Evolutionary conservation across 1,140 invertebrate genomes (phyloP).

Genomic region (Gonatopus flavifemur): DNA sequence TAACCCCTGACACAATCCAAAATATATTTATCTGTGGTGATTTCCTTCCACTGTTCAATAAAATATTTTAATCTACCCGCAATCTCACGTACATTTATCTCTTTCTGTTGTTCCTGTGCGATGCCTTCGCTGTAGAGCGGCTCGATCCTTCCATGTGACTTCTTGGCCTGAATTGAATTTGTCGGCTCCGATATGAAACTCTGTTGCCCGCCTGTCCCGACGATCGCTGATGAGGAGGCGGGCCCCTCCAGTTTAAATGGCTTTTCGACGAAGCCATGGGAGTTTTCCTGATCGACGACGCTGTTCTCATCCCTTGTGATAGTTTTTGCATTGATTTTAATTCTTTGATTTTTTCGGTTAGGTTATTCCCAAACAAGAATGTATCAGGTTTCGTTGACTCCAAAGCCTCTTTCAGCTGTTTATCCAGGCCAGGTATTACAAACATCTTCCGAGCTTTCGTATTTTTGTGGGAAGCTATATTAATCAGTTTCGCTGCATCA

Average conservation of each 20-base stretch:
- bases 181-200: too few relatives aligned
- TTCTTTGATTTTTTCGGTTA: slow-evolving; percentile 24
- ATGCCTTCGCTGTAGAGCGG: not conserved
- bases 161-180: slow-evolving; percentile 1
- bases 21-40: slow-evolving; percentile 17
- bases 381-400: slow-evolving; percentile 15
- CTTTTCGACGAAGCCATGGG: not conserved
- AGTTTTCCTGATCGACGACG: not conserved
- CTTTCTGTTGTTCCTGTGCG: slow-evolving; percentile 8
- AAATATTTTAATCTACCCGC: slow-evolving; percentile 24
- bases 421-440: slow-evolving; percentile 19
- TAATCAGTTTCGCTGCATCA: slow-evolving; percentile 20
- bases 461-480: slow-evolving; percentile 4
- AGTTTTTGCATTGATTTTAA: slow-evolving; percentile 17
- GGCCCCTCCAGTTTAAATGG: slow-evolving; percentile 15
- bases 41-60: slow-evolving; percentile 16
- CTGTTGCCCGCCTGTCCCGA: too few relatives aligned
- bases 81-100: slow-evolving; percentile 13
- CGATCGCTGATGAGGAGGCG: too few relatives aligned
- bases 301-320: slow-evolving; percentile 11
- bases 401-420: slow-evolving; percentile 11
- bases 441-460: slow-evolving; percentile 16
- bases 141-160: not conserved
- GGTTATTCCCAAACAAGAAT: slow-evolving; percentile 21
- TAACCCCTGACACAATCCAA: slow-evolving; percentile 16